Conservation (phyloP, 2,888 invertebrate genomes). For the Drosophila helvetica region DNA sequence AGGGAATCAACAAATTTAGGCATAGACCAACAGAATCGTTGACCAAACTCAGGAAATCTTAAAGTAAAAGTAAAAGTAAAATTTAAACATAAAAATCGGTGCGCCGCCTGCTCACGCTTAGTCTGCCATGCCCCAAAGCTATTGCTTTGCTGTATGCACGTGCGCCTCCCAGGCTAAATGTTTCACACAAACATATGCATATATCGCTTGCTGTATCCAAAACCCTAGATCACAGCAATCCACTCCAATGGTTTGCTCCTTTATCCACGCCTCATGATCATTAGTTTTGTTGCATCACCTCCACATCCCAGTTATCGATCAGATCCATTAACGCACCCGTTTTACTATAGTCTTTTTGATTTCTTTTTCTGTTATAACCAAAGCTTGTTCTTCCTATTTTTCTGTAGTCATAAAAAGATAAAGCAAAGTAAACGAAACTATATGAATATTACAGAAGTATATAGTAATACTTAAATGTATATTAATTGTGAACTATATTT, state of each 20-base stretch:
- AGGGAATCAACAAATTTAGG: constrained; percentile 30
- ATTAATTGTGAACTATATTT: constrained; percentile 38
- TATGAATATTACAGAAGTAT: constrained; percentile 15
- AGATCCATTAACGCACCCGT: constrained; percentile 16
- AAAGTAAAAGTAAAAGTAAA: constrained; percentile 56
- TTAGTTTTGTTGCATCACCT: constrained; percentile 30
- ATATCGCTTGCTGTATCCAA: constrained; percentile 5
- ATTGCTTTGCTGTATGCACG: constrained; percentile 20
- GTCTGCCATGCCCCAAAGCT: constrained; percentile 48
- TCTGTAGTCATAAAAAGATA: constrained; percentile 49
- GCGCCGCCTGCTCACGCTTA: constrained; percentile 57
- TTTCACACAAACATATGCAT: constrained; percentile 19
- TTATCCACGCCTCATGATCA: constrained; percentile 13
- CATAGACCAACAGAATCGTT: constrained; percentile 23
- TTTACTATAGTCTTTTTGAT: constrained; percentile 19
- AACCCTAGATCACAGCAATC: constrained; percentile 19
- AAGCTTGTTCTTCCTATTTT: constrained; percentile 72
- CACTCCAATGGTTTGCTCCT: not conserved
- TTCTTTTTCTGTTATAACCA: constrained; percentile 64
- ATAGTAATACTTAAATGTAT: constrained; percentile 9
- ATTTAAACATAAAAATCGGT: constrained; percentile 36
- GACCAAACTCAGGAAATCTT: constrained; percentile 67
- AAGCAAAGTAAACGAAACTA: constrained; percentile 32
- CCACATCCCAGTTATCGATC: not conserved
- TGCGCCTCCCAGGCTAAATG: constrained; percentile 40